Base-by-base conservation (phyloP, 1,140 invertebrate species). In the Sycobia sp. region DNA sequence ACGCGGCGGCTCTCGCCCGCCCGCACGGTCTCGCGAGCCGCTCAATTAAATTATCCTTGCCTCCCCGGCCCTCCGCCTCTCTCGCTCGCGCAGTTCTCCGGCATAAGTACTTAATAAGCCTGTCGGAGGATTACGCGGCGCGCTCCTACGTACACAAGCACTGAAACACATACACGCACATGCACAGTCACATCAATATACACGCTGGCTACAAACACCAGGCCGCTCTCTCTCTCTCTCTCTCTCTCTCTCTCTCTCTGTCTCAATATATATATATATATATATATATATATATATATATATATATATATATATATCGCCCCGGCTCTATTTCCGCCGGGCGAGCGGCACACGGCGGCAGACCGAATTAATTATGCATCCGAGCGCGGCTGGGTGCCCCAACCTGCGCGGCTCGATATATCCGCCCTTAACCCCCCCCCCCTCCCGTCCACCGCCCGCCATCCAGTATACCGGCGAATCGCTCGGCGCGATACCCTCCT, bases 11-110 rank as follows among this genome's bases (percentile, higher is more conserved):
- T n/a, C n/a, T n/a, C n/a, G n/a, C n/a, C n/a, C n/a, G n/a, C n/a
- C n/a, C n/a, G n/a, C n/a, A n/a, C n/a, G 20, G n/a, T 38, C 20
- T 22, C 20, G 20, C 27, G 43, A 63, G 44, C 58, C 36, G 16
- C 38, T 11, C 62, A 54, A 65, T 65, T 46, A 54, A 64, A 64
- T 64, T 57, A 65, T 59, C 55, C 47, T 38, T 10, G 18, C 22
- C 7, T 9, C 43, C 1, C 3, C 13, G 1, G 16, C 8, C 39
- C 18, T 41, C 18, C 16, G 18, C 8, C 53, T 20, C 16, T n/a
- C 39, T 27, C 18, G 41, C 7, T n/a, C 22, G 20, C 16, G n/a
- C 18, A n/a, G n/a, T n/a, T n/a, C n/a, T n/a, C 29, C 46, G 18
- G 18, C 51, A 23, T 50, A 57, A 63, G 61, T 63, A 56, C 53